A percentile compares a stretch with the other conserved stretches of the same genome.
phyloP scores from a whole-genome alignment of 1,140 invertebrate genomes.

The Eueides isabella region DNA sequence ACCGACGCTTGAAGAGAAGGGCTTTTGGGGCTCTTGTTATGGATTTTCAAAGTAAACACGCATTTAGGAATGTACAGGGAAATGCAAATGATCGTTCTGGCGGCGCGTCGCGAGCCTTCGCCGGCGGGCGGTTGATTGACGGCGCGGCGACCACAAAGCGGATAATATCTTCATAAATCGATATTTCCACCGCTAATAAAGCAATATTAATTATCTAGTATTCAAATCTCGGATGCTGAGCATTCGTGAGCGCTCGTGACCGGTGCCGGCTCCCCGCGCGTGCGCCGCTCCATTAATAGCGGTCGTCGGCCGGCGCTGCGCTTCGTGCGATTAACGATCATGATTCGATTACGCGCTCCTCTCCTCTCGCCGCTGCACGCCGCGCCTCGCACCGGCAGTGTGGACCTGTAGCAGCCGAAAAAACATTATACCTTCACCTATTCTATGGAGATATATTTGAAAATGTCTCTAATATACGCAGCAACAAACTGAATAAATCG shows the following conservation, averaged over 20 bases:
- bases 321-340: slow-evolving; percentile 59
- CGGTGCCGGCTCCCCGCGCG: slow-evolving; percentile 53
- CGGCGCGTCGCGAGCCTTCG: not conserved
- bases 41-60: not conserved
- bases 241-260: slow-evolving; percentile 69
- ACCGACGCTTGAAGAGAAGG: no score
- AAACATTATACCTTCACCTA: no score
- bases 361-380: slow-evolving; percentile 15
- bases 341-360: slow-evolving; percentile 52
- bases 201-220: slow-evolving; percentile 81
- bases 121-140: slow-evolving; percentile 2
- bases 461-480: no score
- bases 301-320: slow-evolving; percentile 49
- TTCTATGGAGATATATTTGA: no score
- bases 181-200: slow-evolving; percentile 77
- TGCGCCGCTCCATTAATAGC: slow-evolving; percentile 51
- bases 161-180: slow-evolving; percentile 75
- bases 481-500: not conserved
- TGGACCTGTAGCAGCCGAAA: not conserved
- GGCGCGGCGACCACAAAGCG: slow-evolving; percentile 60
- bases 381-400: not conserved
- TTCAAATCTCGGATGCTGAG: slow-evolving; percentile 74
- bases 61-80: not conserved
- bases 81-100: slow-evolving; percentile 13
- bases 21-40: no score